Evolutionary conservation across 30 jellyfish, hydroid and myxozoan species (phyloP), one percentile per base, ranked within the genome.

Genomic region (Cassiopea andromeda): DNA sequence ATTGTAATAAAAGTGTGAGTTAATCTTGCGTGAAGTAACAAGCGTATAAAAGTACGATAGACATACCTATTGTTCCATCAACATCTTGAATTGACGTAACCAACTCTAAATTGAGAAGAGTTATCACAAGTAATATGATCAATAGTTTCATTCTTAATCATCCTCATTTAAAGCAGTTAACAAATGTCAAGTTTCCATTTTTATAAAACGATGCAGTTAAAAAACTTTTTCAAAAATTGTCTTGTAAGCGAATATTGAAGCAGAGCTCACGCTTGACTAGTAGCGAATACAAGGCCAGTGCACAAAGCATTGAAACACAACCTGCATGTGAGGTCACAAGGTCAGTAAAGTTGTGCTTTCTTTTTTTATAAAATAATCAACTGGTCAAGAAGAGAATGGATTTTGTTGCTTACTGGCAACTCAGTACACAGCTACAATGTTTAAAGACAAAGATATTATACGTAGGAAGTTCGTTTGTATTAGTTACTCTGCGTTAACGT

Each of bases 61-160:
- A 83, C 91, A 19, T 54, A 87, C 94, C 94, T 87, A 87, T 87
- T 27, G 94, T 66, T 9, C 94, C 94, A 45, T 87, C 94, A 27
- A 87, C 94, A 57, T 87, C 94, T 43, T 68, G 87, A 48, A 69
- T 73, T 0, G 94, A 49, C 2, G 44, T 66, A 48, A 60, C 86
- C 0, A 44, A 47, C 70, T 48, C 89, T 48, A 75, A 73, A 78
- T 43, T 7, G 48, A 86, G 19, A 19, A 77, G 57, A 79, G 86
- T 86, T 68, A 48, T 60, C 10, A 83, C 83, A 71, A 83, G 76
- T 17, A 59, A 83, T 27, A 78, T 77, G 27, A 38, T 47, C 80
- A 50, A 47, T 46, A 83, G 69, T 7, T 71, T 83, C 91, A 83
- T 83, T 68, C 91, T 83, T 69, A 78, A 60, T 13, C 91, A 83